Evolutionary conservation across 2,797 vertebrate genomes (phyloP), one percentile per base, ranked within the genome.

Genomic region (Coluber constrictor): DNA sequence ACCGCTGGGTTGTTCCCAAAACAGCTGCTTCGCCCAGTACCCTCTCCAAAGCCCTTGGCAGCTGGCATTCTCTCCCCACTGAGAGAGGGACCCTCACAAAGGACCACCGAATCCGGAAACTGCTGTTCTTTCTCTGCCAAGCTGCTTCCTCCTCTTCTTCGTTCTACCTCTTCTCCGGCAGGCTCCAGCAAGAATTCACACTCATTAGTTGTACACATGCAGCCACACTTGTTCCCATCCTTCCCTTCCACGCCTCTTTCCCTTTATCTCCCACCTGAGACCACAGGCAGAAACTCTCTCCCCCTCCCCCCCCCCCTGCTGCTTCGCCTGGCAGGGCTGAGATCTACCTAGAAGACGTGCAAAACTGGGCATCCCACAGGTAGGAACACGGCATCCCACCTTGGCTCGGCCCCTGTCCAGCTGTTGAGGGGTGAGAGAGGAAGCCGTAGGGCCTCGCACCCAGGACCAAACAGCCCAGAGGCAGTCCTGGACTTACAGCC

Each of bases 331-430:
- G 70, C 70, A 43, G 70, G 70, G 32, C 70, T 43, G 70, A 10
- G 32, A 20, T 79, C 23, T 43, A 79, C 70, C 70, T 43, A 2
- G 18, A 23, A 43, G 70, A 79, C 1, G 1, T 79, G 70, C 32
- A 43, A 9, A 43, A 20, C 16, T 79, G 66, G 13, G n/a, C n/a
- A 5, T 63, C 61, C 61, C 25, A 61, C 25, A 61, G 25, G 27
- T n/a, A 2, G 29, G 29, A 5, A 6, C 29, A 29, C 5, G 4
- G 29, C 27, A 13, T 15, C 32, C 32, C 51, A 3, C 83, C 47
- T 12, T 13, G 1, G 12, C 43, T 11, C 5, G 12, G 1, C 1
- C 29, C 3, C 29, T 1, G 0, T 0, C 29, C 47, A 57, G 16
- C 55, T 1, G 61, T 10, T 10, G 61, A 63, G 61, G 60, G 61